A percentile compares a stretch with the other conserved stretches of the same genome.
Evolutionary conservation across 2,888 invertebrate species (phyloP).

Genomic region (Zhuqinia jingwanae): DNA sequence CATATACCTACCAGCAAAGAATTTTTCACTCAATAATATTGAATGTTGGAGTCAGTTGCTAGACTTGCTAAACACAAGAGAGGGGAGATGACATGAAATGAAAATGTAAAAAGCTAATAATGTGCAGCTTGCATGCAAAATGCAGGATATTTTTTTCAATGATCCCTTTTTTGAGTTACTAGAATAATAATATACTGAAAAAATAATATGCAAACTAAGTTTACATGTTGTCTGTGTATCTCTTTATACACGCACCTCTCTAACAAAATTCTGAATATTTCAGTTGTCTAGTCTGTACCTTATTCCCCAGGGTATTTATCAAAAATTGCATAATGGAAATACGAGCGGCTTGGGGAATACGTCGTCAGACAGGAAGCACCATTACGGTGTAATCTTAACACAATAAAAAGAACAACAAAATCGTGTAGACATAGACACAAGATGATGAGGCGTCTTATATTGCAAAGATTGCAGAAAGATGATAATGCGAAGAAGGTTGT

Average conservation of each 20-base stretch:
- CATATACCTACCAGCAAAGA: too few species aligned
- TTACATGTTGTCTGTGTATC: too few species aligned
- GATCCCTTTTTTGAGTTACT: background rate
- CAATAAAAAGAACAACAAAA: background rate
- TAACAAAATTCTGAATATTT: conserved; percentile 6
- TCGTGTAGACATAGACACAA: background rate
- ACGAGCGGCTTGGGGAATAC: background rate
- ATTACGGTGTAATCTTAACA: background rate
- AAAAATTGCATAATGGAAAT: conserved; percentile 1
- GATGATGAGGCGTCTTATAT: conserved; percentile 1
- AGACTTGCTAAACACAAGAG: too few species aligned
- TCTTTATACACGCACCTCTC: too few species aligned
- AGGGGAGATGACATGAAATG: too few species aligned
- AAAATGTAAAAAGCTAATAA: background rate
- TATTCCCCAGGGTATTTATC: conserved; percentile 36
- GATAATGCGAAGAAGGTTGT: conserved; percentile 10
- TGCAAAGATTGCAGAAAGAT: conserved; percentile 26
- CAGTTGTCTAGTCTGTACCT: background rate
- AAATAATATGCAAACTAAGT: too few species aligned
- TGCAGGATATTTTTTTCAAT: background rate
- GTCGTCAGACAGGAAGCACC: background rate
- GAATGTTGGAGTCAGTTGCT: too few species aligned
- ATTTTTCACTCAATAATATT: too few species aligned
- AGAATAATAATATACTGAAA: too few species aligned
- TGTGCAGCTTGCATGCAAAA: background rate